Percentiles rank a stretch among this genome's conserved stretches.
phyloP scores from a whole-genome alignment of 2,797 vertebrate genomes.

The Diplodus sargus region DNA sequence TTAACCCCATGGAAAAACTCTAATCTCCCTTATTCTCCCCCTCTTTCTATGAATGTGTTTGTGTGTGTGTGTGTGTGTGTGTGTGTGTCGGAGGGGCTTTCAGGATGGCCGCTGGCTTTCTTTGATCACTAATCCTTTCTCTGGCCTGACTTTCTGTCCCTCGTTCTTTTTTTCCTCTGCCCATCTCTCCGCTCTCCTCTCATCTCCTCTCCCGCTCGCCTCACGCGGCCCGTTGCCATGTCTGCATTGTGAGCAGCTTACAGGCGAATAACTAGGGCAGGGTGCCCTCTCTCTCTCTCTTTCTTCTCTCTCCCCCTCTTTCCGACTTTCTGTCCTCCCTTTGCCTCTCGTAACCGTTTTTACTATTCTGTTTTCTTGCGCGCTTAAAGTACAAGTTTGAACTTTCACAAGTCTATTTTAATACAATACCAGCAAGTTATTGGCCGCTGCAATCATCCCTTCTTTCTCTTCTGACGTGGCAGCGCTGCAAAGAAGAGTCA shows the following conservation, averaged over 20 bases:
- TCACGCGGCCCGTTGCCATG: slow-evolving; percentile 52
- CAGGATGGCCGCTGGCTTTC: slow-evolving; percentile 67
- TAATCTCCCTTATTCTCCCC: slow-evolving; percentile 46
- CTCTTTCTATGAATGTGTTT: slow-evolving; percentile 33
- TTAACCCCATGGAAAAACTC: slow-evolving; percentile 53
- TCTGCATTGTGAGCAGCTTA: slow-evolving; percentile 74
- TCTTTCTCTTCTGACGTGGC: neutral
- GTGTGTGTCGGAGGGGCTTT: slow-evolving; percentile 40
- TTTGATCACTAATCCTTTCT: slow-evolving; percentile 80
- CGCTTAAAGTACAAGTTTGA: slow-evolving; percentile 13
- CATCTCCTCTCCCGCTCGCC: slow-evolving; percentile 59
- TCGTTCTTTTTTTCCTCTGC: slow-evolving; percentile 65
- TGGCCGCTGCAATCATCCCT: neutral
- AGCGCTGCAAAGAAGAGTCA: neutral
- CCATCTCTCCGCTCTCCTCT: slow-evolving; percentile 62
- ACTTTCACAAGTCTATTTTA: neutral
- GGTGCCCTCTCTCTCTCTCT: slow-evolving; percentile 42
- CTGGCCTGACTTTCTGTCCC: slow-evolving; percentile 76
- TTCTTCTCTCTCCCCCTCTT: slow-evolving; percentile 16
- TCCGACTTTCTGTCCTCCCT: slow-evolving; percentile 21
- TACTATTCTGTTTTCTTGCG: slow-evolving; percentile 33
- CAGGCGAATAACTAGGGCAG: slow-evolving; percentile 68
- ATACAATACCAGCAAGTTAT: neutral
- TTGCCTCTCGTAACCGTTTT: slow-evolving; percentile 3
- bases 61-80: slow-evolving; percentile 26